Base-by-base conservation (phyloP, 2,113 vertebrate species). In the Bubo scandiacus region DNA sequence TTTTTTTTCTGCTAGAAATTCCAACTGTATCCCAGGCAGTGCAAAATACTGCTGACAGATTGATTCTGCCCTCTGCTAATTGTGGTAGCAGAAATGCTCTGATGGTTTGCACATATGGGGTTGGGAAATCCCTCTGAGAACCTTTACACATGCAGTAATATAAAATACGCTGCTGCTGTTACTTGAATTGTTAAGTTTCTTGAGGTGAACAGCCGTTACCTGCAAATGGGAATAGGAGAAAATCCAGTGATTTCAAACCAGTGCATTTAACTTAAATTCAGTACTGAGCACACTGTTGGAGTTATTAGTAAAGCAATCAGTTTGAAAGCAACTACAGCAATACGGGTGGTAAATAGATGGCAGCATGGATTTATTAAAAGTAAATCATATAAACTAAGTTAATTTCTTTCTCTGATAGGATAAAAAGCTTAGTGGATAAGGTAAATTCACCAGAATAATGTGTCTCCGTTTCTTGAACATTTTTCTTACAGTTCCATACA, bases 341-440 rank as follows among this genome's bases (percentile, higher is more conserved):
- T 86, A 71, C 1, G 8, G n/a, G 71, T 81, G 82, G 73, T 90
- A 97, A 96, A 97, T 88, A 96, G 86, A 88, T 86, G 85, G 83
- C 90, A 93, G 77, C 91, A 61, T 58, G 84, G 92, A 92, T 89
- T 97, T 95, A 83, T 95, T 96, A 72, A 72, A 96, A 95, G 78
- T 79, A 86, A 96, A 95, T 92, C 30, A 81, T 79, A 83, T 40
- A 62, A 90, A 94, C 81, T 82, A 88, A 90, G 85, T 95, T 94
- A 82, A 96, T 94, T 96, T 96, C 42, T 93, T 88, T 92, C 74
- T 91, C 80, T 95, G 89, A 86, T 78, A 91, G 81, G 71, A 90
- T 91, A 70, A 95, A 95, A 96, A 86, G 82, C 82, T 93, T 97
- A 95, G 52, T 90, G 77, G 89, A 78, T 93, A 87, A 89, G 66